Base-by-base conservation (phyloP, 2,113 vertebrate species). In the Rhinichthys klamathensis region DNA sequence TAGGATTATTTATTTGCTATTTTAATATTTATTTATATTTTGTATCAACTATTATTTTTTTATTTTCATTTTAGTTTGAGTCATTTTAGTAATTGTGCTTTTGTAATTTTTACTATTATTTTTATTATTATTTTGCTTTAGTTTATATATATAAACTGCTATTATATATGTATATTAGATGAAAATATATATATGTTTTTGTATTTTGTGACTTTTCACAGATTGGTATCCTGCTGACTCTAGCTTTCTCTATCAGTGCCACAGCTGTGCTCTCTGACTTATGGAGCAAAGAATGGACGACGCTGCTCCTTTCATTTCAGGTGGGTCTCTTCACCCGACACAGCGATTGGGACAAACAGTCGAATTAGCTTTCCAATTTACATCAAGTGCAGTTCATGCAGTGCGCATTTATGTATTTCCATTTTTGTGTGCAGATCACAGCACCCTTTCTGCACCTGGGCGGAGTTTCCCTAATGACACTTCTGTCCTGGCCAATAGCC, bases 401-500 rank as follows among this genome's bases (percentile, higher is more conserved):
- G 56, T 25, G 69, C 18, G 38, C 23, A 61, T 49, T 38, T 25
- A 61, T 38, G 8, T 23, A 21, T 69, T 23, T n/a, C 5, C 46
- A 3, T 69, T 72, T 72, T 2, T 78, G 15, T 65, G 27, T 76
- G 16, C 51, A 89, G 97, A 92, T 97, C 78, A 97, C 96, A 0
- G 96, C 96, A 54, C 96, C 96, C 10, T 97, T 94, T 88, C 94
- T 97, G 32, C 96, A 97, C 0, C 27, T 97, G 84, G 95, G 93
- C 4, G 95, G 95, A 30, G 94, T 96, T 80, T 87, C 90, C 0
- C 18, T 94, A 1, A 96, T 97, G 96, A 93, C 94, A 0, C 65
- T 96, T 4, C 91, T 97, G 56, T 94, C 96, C 49, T 97, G 97
- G 97, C 96, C 97, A 0, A 90, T 96, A 82, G 94, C 96, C 0